Evolutionary conservation across 2,113 vertebrate species (phyloP).

Genomic region (Colinus virginianus): DNA sequence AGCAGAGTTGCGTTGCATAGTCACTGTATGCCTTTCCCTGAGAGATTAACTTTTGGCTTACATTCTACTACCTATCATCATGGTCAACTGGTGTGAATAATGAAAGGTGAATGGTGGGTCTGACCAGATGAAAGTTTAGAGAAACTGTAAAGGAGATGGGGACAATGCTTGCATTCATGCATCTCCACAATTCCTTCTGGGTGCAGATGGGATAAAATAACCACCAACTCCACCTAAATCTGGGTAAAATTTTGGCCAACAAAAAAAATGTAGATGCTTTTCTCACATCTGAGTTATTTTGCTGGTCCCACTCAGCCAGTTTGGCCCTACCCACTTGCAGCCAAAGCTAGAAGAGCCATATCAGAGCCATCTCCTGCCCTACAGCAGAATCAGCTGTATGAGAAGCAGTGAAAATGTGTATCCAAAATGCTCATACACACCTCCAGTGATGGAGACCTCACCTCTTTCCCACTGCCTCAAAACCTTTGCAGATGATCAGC

Average conservation of each 20-base stretch:
- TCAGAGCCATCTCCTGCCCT: not conserved
- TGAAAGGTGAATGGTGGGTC: not conserved
- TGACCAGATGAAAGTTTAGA: not conserved
- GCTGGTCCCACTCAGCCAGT: not conserved
- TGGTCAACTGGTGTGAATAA: not conserved
- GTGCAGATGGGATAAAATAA: not conserved
- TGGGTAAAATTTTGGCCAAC: not conserved
- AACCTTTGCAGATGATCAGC: not conserved
- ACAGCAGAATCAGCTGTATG: not conserved
- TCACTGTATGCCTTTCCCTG: not conserved
- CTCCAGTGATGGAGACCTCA: not conserved
- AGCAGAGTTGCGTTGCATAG: not conserved
- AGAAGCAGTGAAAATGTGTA: not conserved
- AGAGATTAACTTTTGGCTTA: not conserved
- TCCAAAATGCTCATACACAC: not conserved
- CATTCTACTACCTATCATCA: accelerated
- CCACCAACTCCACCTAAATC: not conserved
- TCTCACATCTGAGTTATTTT: not conserved
- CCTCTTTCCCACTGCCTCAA: not conserved
- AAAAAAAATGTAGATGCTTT: not conserved
- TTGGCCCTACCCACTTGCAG: not conserved
- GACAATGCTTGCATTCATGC: not conserved
- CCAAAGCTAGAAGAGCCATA: not conserved
- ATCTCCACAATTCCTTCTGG: not conserved
- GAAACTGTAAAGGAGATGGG: not conserved